A percentile compares a stretch with the other conserved stretches of the same genome.
Evolutionary conservation across 2,113 vertebrate genomes (phyloP).

Genomic region (Cairina moschata): DNA sequence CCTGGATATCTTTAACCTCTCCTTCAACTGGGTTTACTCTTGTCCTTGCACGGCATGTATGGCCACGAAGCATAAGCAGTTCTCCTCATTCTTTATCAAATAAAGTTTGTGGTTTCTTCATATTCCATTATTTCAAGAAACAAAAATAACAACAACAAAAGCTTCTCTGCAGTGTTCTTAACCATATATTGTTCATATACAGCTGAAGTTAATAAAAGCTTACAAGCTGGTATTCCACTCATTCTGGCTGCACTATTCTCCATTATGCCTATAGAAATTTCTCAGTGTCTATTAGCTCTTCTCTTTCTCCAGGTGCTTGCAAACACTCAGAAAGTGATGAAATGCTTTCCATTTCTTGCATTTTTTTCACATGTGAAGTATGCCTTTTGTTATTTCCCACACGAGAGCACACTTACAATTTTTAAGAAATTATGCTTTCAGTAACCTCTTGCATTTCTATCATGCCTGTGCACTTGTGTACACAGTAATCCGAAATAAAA

Average conservation of each 20-base stretch:
- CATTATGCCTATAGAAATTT: background rate
- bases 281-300: background rate
- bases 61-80: background rate
- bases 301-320: background rate
- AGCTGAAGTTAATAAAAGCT: background rate
- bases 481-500: background rate
- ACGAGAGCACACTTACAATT: background rate
- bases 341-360: background rate
- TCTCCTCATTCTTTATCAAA: background rate
- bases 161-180: background rate
- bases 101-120: background rate
- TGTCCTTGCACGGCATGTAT: background rate
- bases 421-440: background rate
- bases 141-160: background rate
- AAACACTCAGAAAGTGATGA: background rate
- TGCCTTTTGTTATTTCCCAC: background rate
- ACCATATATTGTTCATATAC: background rate
- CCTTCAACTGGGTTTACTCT: background rate
- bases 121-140: background rate
- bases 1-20: background rate
- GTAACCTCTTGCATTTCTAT: background rate
- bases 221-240: background rate
- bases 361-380: background rate
- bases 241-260: background rate
- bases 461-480: background rate